Base-by-base conservation (phyloP, 2,888 invertebrate genomes). In the Sicus ferrugineus region DNA sequence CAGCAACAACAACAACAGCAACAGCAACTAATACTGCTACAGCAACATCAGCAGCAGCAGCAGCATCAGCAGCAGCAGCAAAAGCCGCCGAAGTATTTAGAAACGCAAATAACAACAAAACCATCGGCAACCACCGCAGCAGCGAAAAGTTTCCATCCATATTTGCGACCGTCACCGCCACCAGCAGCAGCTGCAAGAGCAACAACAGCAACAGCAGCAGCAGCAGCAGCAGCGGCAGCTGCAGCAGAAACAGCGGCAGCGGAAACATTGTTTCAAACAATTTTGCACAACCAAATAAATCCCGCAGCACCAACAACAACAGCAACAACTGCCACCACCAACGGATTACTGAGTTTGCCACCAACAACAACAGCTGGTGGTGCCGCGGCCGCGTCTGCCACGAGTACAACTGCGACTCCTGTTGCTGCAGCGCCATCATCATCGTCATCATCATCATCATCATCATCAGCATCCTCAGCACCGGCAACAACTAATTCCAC, bases 231-330 rank as follows among this genome's bases (percentile, higher is more conserved):
- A 69, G 78, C 75, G 71, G 69, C 73, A 71, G 72, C 73, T 68
- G 72, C 71, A 64, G 56, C 73, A 56, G 67, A 72, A 72, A 71
- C 74, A 67, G 71, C 72, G 74, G 72, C 77, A 75, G 73, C 80
- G 73, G 75, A 80, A 75, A 74, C 82, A 79, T 79, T 81, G 75
- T 78, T 81, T 72, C 79, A 77, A 78, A 79, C 81, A 80, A 77
- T 80, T 75, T 77, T 81, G 75, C 80, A 78, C 74, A 80, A 77
- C 79, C 81, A 81, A 78, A 79, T 81, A 78, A 81, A 82, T 81
- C 81, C 82, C 78, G 79, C 76, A 76, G 73, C 76, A 75, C 73
- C 75, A 71, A 72, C 77, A 75, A 70, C 70, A 28, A 52, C 73
- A 68, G 59, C 70, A 68, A 16, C 74, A 69, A 28, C 71, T 58